These are phyloP conservation scores for Spheniscus humboldti DNA, from an alignment of 2,797 vertebrate species.

Conservation along the genomic window DNA sequence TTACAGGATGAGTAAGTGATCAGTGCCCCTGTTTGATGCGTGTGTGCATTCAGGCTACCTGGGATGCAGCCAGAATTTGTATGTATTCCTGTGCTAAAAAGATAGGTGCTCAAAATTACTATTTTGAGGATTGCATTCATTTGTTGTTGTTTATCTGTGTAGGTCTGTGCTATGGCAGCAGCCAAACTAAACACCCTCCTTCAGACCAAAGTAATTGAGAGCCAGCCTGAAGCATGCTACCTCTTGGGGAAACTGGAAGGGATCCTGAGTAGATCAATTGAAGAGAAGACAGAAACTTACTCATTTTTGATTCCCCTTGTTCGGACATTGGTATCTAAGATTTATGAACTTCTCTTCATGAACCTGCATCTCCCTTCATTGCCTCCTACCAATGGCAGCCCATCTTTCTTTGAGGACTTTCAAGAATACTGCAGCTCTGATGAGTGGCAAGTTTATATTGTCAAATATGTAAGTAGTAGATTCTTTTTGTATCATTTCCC, in stretches of 20 bases:
- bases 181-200: conserved; percentile 95
- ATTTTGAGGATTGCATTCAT: neutral
- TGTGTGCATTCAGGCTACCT: neutral
- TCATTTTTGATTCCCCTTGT: conserved; percentile 92
- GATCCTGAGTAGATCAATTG: conserved; percentile 87
- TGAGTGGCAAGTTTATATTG: conserved; percentile 95
- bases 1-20: neutral
- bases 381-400: conserved; percentile 91
- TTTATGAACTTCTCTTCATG: conserved; percentile 95
- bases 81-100: neutral
- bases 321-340: conserved; percentile 91
- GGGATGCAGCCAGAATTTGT: neutral
- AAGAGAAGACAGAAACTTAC: conserved; percentile 86
- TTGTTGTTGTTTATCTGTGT: neutral
- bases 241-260: conserved; percentile 90
- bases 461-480: conserved; percentile 89
- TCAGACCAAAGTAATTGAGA: conserved; percentile 92
- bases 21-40: neutral
- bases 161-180: conserved; percentile 95
- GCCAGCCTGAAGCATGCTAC: conserved; percentile 93
- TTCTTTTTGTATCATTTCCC: neutral
- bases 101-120: neutral
- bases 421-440: conserved; percentile 90
- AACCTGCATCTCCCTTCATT: conserved; percentile 92
- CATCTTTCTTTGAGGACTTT: conserved; percentile 97